Percentiles rank a stretch among this genome's conserved stretches.
Conservation (phyloP, 2,113 vertebrate species). For the Rhinopithecus roxellana region DNA sequence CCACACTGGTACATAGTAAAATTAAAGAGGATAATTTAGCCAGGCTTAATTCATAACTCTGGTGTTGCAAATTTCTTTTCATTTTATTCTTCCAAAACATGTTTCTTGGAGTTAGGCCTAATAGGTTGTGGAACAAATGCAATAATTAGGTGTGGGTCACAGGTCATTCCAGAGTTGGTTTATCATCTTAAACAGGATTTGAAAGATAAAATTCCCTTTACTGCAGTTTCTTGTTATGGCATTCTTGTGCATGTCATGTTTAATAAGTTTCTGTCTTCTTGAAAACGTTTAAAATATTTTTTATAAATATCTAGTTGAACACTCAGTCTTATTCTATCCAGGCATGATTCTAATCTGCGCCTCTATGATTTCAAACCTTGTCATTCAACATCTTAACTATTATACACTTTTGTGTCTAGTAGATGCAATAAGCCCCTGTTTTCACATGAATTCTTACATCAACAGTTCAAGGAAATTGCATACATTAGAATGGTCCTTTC, state of each 20-base stretch:
- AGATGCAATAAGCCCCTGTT: background rate
- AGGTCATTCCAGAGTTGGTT: background rate
- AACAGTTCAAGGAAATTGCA: background rate
- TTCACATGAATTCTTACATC: background rate
- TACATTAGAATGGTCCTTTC: background rate
- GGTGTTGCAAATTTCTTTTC: background rate
- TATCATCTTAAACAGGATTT: background rate
- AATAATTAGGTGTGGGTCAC: background rate
- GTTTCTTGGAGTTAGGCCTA: background rate
- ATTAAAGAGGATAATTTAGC: background rate
- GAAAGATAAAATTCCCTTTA: background rate
- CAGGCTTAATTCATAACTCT: background rate
- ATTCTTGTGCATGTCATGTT: background rate
- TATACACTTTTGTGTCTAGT: background rate
- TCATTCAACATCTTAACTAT: background rate
- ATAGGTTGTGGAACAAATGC: background rate
- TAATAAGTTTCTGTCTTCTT: background rate
- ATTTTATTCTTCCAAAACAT: background rate
- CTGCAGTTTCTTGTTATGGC: background rate
- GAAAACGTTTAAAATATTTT: background rate
- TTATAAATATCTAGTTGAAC: background rate
- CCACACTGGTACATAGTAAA: background rate
- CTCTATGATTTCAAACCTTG: background rate
- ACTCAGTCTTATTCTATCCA: background rate
- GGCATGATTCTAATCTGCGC: background rate